These are phyloP conservation scores for Papilio demoleus DNA, from an alignment of 2,888 invertebrate species.

Conservation along the genomic window DNA sequence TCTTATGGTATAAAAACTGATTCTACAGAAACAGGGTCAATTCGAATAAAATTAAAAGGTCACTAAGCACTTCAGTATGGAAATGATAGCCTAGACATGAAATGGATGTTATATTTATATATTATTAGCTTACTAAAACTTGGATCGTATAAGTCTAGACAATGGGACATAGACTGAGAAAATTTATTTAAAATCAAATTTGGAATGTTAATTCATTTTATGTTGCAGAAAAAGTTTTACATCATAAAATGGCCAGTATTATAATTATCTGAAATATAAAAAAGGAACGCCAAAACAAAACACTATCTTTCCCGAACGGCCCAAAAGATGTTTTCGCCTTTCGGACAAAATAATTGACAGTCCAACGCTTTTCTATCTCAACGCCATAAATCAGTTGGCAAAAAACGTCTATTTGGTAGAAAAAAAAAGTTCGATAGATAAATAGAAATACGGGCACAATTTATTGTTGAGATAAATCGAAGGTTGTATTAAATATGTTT, in stretches of 20 bases:
- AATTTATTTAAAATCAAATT: too few species aligned
- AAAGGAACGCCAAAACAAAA: slow-evolving; percentile 5
- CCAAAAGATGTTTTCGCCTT: slow-evolving; percentile 39
- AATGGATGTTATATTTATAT: too few species aligned
- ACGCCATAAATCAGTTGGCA: slow-evolving; percentile 37
- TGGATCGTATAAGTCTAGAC: too few species aligned
- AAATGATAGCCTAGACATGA: too few species aligned
- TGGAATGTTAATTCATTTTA: too few species aligned
- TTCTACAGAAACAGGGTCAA: too few species aligned
- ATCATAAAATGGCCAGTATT: background rate
- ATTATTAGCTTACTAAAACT: too few species aligned
- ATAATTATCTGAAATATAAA: background rate
- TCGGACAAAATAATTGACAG: slow-evolving; percentile 42
- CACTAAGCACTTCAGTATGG: too few species aligned
- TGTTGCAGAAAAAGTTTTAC: background rate
- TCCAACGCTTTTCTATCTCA: slow-evolving; percentile 33
- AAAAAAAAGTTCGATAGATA: slow-evolving; percentile 29
- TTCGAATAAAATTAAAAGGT: too few species aligned
- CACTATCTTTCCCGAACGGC: background rate
- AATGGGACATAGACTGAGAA: too few species aligned
- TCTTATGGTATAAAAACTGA: too few species aligned
- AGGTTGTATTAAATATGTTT: slow-evolving; percentile 23
- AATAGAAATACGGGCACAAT: slow-evolving; percentile 36
- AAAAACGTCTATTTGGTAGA: slow-evolving; percentile 34
- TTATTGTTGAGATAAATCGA: slow-evolving; percentile 32